Base-by-base conservation (phyloP, 2,797 vertebrate genomes). In the Fistularia commersonii region DNA sequence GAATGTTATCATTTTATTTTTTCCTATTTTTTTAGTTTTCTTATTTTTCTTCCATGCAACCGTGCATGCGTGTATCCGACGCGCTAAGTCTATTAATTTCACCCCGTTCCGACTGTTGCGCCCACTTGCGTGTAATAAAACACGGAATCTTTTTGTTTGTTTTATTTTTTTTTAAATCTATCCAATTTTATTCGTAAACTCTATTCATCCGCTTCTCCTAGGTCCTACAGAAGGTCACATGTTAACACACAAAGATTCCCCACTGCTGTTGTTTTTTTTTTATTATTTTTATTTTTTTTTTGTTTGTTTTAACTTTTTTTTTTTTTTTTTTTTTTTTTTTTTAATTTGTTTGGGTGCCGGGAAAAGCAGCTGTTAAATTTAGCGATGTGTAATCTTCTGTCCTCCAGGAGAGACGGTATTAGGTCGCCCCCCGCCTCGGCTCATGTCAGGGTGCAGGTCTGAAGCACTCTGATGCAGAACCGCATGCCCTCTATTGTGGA, bases 351-450 rank as follows among this genome's bases (percentile, higher is more conserved):
- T 5, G 11, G 23, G 15, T 10, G 10, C 33, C 54, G 14, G 11
- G 54, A 52, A n/a, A 36, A 15, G 51, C 58, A 51, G 53, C 51
- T 70, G 57, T 75, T 74, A 66, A 65, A 76, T 77, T 69, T 58
- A 70, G 63, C 48, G 35, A 49, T 61, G 51, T 58, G 60, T 74
- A 82, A 77, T 78, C 64, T 80, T 72, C 31, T 77, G 51, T 64
- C 38, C 57, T 74, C 57, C 51, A 49, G 46, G 66, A 72, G 13
- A 47, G 65, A 33, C 49, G 7, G 36, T 50, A 50, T 79, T 75
- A 73, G 43, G 61, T 35, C 23, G 35, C 43, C 48, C 60, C 56
- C 43, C 34, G 32, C 54, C 45, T 61, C 52, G 41, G 57, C 11
- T 61, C 50, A 60, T 36, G 66, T 70, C 70, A 75, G 67, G 64